Evolutionary conservation across 2,888 invertebrate species (phyloP).

Genomic region (Meteorus colon): DNA sequence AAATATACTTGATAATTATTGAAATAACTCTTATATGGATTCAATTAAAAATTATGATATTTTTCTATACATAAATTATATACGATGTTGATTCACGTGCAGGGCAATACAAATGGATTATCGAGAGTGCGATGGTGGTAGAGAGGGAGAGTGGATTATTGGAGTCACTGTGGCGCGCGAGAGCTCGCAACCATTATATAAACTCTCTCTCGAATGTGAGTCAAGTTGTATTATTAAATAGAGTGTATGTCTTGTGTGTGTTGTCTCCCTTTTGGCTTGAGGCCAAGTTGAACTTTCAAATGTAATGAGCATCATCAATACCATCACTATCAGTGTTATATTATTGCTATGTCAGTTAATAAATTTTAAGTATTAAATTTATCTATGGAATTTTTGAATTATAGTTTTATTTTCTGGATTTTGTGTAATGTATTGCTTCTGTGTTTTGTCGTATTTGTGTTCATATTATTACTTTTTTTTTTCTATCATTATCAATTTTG

Average conservation of each 20-base stretch:
- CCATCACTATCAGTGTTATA: conserved; percentile 1
- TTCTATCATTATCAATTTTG: no score
- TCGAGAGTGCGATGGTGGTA: no score
- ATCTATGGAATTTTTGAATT: background rate
- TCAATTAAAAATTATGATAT: background rate
- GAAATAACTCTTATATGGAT: background rate
- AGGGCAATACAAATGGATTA: background rate
- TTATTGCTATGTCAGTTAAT: background rate
- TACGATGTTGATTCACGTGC: background rate
- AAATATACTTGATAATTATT: conserved; percentile 2
- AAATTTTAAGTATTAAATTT: background rate
- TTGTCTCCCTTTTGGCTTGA: background rate
- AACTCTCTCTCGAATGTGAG: background rate
- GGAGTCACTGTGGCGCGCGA: conserved; percentile 4
- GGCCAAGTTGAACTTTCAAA: conserved; percentile 2
- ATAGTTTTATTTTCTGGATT: no score
- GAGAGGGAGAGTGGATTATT: background rate
- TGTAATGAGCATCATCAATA: conserved; percentile 19
- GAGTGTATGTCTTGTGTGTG: background rate
- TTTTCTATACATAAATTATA: background rate
- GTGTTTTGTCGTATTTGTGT: no score
- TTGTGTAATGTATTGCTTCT: no score
- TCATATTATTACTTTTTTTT: no score
- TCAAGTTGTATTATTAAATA: conserved; percentile 13
- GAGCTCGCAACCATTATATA: background rate